Evolutionary conservation across 2,113 vertebrate species (phyloP).

Genomic region (Charina bottae): DNA sequence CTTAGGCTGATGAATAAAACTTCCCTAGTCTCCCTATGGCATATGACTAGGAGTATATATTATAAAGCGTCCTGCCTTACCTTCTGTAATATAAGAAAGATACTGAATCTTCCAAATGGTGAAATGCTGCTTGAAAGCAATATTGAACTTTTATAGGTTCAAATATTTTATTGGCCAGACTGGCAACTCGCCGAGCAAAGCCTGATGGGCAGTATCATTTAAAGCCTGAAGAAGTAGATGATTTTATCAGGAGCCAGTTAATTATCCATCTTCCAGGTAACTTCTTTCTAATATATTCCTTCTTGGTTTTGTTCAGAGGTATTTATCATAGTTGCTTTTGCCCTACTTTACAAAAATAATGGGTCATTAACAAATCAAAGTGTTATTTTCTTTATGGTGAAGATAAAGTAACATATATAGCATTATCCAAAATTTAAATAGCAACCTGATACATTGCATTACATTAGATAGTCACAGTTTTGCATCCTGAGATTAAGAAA

Average conservation of each 20-base stretch:
- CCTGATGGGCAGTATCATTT: slow-evolving; percentile 93
- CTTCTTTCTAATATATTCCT: not conserved
- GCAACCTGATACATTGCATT: not conserved
- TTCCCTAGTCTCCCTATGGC: not conserved
- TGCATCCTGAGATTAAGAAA: slow-evolving; percentile 26
- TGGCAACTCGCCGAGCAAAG: slow-evolving; percentile 95
- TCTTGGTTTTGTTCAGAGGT: not conserved
- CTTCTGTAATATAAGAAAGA: not conserved
- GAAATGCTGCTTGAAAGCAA: not conserved
- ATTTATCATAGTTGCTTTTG: not conserved
- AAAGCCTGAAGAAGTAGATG: slow-evolving; percentile 92
- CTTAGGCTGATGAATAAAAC: not conserved
- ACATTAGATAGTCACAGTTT: slow-evolving; percentile 45
- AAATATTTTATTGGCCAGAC: slow-evolving; percentile 96
- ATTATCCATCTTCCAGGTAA: slow-evolving; percentile 93
- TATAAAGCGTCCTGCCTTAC: not conserved
- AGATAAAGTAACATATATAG: not conserved
- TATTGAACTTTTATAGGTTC: slow-evolving; percentile 78
- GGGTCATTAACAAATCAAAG: not conserved
- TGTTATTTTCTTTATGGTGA: not conserved
- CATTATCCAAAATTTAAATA: not conserved
- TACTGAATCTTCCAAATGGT: not conserved
- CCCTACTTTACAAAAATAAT: not conserved
- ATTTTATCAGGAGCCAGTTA: slow-evolving; percentile 92
- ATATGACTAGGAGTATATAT: slow-evolving; percentile 4